Conservation (phyloP, 2,113 vertebrate species). For the Neolamprologus sp. region DNA sequence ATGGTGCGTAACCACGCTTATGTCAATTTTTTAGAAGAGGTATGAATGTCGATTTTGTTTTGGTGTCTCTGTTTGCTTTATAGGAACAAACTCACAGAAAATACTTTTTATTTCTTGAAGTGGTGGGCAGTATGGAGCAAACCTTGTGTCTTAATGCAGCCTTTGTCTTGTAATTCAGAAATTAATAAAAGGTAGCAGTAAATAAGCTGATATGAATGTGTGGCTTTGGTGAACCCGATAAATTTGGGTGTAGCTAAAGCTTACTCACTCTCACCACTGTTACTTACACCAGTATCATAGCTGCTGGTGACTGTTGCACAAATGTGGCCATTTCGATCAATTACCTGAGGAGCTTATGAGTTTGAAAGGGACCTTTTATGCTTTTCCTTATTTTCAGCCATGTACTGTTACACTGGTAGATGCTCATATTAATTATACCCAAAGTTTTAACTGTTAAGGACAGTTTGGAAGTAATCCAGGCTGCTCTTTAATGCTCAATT, state of each 20-base stretch:
- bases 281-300: background rate
- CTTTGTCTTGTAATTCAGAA: background rate
- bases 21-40: background rate
- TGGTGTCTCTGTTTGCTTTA: background rate
- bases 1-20: rapidly evolving
- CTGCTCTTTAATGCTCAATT: background rate
- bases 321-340: background rate
- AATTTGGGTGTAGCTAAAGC: background rate
- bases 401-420: background rate
- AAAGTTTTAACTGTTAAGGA: background rate
- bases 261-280: background rate
- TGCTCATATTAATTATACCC: background rate
- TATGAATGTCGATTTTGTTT: background rate
- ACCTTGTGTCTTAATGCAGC: background rate
- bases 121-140: background rate
- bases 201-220: background rate
- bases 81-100: background rate
- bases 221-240: background rate
- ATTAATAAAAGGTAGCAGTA: background rate
- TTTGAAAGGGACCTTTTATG: background rate
- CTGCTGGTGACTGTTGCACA: background rate
- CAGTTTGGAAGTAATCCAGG: background rate
- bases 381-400: background rate
- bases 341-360: background rate
- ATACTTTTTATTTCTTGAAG: background rate